Percentiles rank a stretch among this genome's conserved stretches.
These are phyloP conservation scores for Parauchenoglanis ngamensis DNA, from an alignment of 2,797 vertebrate genomes.

Conservation along the genomic window DNA sequence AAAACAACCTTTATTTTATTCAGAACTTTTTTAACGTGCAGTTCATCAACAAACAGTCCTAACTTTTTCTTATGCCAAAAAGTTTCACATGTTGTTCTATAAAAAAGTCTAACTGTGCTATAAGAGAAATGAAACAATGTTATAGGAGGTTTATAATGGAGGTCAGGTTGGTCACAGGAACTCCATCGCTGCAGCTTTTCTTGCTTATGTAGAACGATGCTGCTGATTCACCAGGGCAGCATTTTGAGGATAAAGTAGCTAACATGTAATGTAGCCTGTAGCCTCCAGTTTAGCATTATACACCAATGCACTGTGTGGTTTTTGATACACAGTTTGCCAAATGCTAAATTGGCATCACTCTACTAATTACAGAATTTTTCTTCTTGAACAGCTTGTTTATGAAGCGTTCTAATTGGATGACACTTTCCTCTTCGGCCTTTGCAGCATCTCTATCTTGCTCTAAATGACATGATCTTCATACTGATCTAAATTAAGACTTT, in stretches of 20 bases:
- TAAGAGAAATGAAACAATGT: neutral
- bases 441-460: too few relatives aligned
- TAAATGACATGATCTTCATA: neutral
- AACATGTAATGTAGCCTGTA: neutral
- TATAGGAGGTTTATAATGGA: neutral
- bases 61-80: neutral
- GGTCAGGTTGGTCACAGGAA: neutral
- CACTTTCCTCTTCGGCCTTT: neutral
- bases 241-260: neutral
- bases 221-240: neutral
- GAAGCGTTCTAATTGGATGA: neutral
- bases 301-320: neutral
- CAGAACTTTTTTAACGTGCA: slow-evolving; percentile 38
- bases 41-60: neutral
- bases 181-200: neutral
- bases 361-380: neutral
- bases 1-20: slow-evolving; percentile 32
- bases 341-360: neutral
- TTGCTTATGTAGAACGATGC: neutral
- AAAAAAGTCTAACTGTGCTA: neutral
- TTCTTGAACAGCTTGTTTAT: neutral
- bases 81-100: too few relatives aligned
- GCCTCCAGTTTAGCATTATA: neutral
- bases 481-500: too few relatives aligned
- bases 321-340: neutral